Evolutionary conservation across 2,797 vertebrate species (phyloP), one percentile per base, ranked within the genome.

Genomic region (Trematomus bernacchii): DNA sequence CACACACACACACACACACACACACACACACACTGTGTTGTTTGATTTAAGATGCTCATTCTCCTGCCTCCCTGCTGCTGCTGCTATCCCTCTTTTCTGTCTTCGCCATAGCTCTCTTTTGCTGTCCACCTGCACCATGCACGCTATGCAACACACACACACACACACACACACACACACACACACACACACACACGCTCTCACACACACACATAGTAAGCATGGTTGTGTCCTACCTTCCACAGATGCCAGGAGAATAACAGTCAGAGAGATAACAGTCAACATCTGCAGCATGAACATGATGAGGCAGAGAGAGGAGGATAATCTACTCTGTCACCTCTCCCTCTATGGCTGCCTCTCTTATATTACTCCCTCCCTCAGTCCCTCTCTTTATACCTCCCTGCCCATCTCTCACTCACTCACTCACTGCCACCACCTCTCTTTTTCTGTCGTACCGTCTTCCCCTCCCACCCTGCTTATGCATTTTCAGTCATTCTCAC

Each of bases 211-310:
- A 73, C 58, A 84, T 59, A 86, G 75, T 79, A 71, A 85, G 85
- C 82, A 81, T 73, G 71, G 83, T 75, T 81, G 76, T 81, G 79
- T 77, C 95, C 87, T 96, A 96, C 95, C 95, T 95, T 96, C 93
- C 81, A 95, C 93, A 89, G 91, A 95, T 87, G 91, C 86, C 75
- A 94, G 85, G 80, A 95, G 89, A 76, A 94, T 74, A 82, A 93
- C 92, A 89, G 92, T 93, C 78, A 95, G 90, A 69, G 91, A 90
- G 76, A 95, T 82, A 91, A 95, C 90, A 87, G 93, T 94, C 88
- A 95, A 86, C 79, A 92, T 93, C 92, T 95, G 94, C 91, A 94
- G 93, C 90, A 94, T 90, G 89, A 93, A 93, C 95, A 96, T 96
- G 94, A 90, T 91, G 86, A 93, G 84, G 85, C 90, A 92, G 92